These are phyloP conservation scores for Cataglyphis livida DNA, from an alignment of 2,888 invertebrate genomes.

Conservation along the genomic window DNA sequence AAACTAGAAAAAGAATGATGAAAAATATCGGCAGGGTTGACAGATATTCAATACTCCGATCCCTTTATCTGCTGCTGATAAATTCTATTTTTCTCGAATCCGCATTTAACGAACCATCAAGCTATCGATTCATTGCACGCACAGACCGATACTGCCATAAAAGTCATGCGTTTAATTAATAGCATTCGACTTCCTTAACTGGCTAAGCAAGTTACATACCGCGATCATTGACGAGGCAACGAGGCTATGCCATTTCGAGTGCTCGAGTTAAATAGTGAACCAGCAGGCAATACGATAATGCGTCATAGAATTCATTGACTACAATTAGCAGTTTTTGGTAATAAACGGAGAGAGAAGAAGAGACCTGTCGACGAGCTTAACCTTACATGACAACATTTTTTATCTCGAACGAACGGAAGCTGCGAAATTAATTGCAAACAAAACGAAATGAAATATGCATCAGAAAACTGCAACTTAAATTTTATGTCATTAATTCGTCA, in stretches of 20 bases:
- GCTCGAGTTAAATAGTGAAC: slow-evolving; percentile 26
- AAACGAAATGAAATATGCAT: not conserved
- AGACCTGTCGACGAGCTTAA: not conserved
- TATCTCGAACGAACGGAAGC: not conserved
- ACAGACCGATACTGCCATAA: slow-evolving; percentile 2
- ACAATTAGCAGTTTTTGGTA: slow-evolving; percentile 24
- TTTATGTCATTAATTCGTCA: not conserved
- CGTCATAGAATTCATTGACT: slow-evolving; percentile 13
- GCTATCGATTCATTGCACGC: not conserved
- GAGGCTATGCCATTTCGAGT: not conserved
- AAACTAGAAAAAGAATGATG: not conserved
- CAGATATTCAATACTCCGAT: not conserved
- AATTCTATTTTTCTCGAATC: not conserved
- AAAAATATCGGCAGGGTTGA: not conserved
- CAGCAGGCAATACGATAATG: not conserved
- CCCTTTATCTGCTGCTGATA: not conserved
- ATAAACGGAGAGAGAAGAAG: not conserved
- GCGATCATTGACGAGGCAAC: not conserved
- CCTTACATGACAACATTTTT: slow-evolving; percentile 17
- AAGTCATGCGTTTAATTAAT: slow-evolving; percentile 26
- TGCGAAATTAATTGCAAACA: not conserved
- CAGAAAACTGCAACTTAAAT: not conserved
- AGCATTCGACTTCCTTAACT: slow-evolving; percentile 21
- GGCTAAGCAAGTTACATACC: slow-evolving; percentile 25
- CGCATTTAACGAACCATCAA: not conserved